Base-by-base conservation (phyloP, 2,113 vertebrate genomes). In the Prietella phreatophila region DNA sequence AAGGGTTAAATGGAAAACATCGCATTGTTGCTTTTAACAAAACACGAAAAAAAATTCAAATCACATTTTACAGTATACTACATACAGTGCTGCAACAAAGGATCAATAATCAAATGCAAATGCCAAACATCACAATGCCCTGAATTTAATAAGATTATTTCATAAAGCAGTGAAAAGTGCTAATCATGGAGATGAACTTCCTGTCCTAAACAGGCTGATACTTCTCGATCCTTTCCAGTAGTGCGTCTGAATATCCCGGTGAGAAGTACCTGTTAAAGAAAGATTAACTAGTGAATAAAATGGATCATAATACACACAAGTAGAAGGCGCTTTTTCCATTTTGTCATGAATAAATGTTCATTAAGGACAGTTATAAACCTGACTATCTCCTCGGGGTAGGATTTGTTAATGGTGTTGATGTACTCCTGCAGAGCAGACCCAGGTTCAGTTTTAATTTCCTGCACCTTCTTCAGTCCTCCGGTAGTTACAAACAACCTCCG, bases 321-420 rank as follows among this genome's bases (percentile, higher is more conserved):
- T 76, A 55, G 47, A 13, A n/a, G n/a, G 15, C 19, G 8, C 1
- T 33, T 33, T 4, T 56, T 81, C 33, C n/a, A 56, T 81, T 33
- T 58, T 81, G 0, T 4, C 15, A 58, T 33, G 30, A 55, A 80
- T 55, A 55, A 58, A 19, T 33, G 17, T 36, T 33, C 30, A 81
- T 36, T 53, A 60, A 53, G 36, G 63, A 53, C 8, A 80, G n/a
- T 55, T 89, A 87, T 93, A 55, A 91, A 99, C 98, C 97, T 98
- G 93, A 99, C 97, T 91, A 99, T 96, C 93, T 99, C 98, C 86
- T 99, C 97, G 15, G 98, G 98, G 89, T 96, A 99, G 90, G 97
- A 99, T 92, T 76, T 94, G 91, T 98, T 99, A 94, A 99, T 97
- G 87, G 93, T 86, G 86, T 95, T 96, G 93, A 99, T 98, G 89